Conservation (phyloP, 2,888 invertebrate species). For the Scaptomyza flava region DNA sequence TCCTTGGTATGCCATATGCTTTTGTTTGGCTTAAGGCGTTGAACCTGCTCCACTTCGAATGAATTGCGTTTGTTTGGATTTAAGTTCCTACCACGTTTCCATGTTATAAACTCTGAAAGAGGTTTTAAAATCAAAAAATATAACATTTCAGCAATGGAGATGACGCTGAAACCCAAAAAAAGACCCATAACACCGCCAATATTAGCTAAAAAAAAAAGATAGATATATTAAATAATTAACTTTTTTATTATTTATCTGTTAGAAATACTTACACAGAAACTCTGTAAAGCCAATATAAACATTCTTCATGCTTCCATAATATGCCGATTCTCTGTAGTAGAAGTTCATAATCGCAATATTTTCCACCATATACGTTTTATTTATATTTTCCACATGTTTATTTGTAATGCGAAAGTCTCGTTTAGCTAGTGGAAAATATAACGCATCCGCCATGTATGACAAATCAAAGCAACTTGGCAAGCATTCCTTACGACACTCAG, state of each 20-base stretch:
- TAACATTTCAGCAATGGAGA: conserved; percentile 90
- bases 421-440: conserved; percentile 85
- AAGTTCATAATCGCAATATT: conserved; percentile 91
- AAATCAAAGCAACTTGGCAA: conserved; percentile 90
- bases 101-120: conserved; percentile 73
- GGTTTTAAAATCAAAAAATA: conserved; percentile 89
- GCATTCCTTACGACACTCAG: conserved; percentile 85
- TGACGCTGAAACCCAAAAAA: conserved; percentile 91
- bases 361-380: conserved; percentile 78
- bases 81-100: conserved; percentile 33
- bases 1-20: conserved; percentile 53
- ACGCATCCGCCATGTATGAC: conserved; percentile 87
- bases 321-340: conserved; percentile 90
- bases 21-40: background rate
- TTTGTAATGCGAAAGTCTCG: conserved; percentile 69
- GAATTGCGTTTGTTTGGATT: background rate
- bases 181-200: conserved; percentile 92
- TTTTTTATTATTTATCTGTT: no score
- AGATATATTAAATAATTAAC: background rate
- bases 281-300: conserved; percentile 92
- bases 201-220: conserved; percentile 87
- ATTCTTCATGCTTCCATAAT: conserved; percentile 89
- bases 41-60: background rate
- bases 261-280: conserved; percentile 88
- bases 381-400: conserved; percentile 57